Conservation (phyloP, 1,140 invertebrate species). For the Drosophila pachea region DNA sequence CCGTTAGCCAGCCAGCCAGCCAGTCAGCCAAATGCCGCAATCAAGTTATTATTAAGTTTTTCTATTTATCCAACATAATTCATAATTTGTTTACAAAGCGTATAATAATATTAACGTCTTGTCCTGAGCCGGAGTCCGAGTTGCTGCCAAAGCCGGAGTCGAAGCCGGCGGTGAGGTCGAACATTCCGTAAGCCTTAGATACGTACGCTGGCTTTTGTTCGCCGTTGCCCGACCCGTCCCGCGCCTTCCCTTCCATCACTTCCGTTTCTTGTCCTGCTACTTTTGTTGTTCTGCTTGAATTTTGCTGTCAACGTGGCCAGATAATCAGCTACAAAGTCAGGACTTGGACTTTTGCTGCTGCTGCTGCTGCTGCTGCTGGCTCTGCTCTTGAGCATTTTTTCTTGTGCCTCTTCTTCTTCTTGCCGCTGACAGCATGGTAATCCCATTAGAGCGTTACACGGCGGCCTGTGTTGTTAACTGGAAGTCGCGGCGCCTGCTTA, state of each 20-base stretch:
- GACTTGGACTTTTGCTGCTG: slow-evolving; percentile 29
- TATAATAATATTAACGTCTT: slow-evolving; percentile 77
- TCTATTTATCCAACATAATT: slow-evolving; percentile 78
- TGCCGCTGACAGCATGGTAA: slow-evolving; percentile 38
- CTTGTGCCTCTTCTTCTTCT: slow-evolving; percentile 8
- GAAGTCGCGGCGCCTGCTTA: slow-evolving; percentile 29
- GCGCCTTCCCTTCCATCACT: background rate
- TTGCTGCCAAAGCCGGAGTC: no score
- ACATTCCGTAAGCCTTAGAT: background rate
- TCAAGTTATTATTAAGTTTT: slow-evolving; percentile 78
- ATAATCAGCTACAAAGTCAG: slow-evolving; percentile 62
- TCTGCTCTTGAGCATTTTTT: background rate
- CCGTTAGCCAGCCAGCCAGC: slow-evolving; percentile 3
- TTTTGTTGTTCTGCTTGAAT: slow-evolving; percentile 29
- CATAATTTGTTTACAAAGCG: slow-evolving; percentile 78
- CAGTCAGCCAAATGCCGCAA: slow-evolving; percentile 65
- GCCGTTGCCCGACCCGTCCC: background rate
- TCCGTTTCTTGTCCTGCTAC: background rate
- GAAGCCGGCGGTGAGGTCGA: background rate
- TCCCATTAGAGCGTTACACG: slow-evolving; percentile 50
- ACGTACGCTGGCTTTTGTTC: background rate
- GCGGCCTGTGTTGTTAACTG: slow-evolving; percentile 23
- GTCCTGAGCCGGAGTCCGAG: slow-evolving; percentile 22
- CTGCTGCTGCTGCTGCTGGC: background rate
- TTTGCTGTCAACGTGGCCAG: slow-evolving; percentile 60